Percentiles rank a stretch among this genome's conserved stretches.
Conservation (phyloP, 1,140 invertebrate species). For the Heliconius himera region DNA sequence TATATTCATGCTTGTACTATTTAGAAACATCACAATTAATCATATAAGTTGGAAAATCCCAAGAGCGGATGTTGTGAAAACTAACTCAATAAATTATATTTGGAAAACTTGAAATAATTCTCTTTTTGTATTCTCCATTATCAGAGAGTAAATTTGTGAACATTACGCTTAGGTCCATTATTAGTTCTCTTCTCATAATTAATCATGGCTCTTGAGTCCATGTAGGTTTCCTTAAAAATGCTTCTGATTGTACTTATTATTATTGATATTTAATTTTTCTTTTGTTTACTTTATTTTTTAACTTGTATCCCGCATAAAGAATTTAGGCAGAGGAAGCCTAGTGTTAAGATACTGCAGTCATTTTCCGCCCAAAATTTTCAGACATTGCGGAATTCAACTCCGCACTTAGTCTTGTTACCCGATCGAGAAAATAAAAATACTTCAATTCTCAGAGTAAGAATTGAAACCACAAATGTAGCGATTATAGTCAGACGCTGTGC, state of each 20-base stretch:
- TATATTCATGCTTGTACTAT: background rate
- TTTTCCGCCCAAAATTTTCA: no score
- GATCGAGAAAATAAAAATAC: no score
- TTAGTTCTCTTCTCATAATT: conserved; percentile 49
- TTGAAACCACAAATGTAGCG: no score
- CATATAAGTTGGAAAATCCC: conserved; percentile 8
- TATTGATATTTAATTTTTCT: background rate
- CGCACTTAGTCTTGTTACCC: no score
- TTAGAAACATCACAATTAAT: conserved; percentile 2
- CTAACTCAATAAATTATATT: conserved; percentile 29
- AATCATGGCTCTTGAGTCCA: conserved; percentile 39
- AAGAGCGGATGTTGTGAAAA: conserved; percentile 22
- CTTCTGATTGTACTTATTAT: background rate
- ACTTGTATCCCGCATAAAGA: background rate
- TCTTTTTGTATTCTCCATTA: conserved; percentile 33
- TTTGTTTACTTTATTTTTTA: background rate
- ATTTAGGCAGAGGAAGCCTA: no score
- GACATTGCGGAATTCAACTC: no score
- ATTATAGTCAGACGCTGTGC: no score
- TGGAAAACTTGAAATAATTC: conserved; percentile 31
- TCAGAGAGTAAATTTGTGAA: conserved; percentile 41
- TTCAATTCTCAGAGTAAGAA: no score
- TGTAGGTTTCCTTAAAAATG: background rate
- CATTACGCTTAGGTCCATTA: conserved; percentile 43
- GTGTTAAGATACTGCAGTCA: no score